Evolutionary conservation across 1,140 invertebrate genomes (phyloP).

Genomic region (Cepaea nemoralis): DNA sequence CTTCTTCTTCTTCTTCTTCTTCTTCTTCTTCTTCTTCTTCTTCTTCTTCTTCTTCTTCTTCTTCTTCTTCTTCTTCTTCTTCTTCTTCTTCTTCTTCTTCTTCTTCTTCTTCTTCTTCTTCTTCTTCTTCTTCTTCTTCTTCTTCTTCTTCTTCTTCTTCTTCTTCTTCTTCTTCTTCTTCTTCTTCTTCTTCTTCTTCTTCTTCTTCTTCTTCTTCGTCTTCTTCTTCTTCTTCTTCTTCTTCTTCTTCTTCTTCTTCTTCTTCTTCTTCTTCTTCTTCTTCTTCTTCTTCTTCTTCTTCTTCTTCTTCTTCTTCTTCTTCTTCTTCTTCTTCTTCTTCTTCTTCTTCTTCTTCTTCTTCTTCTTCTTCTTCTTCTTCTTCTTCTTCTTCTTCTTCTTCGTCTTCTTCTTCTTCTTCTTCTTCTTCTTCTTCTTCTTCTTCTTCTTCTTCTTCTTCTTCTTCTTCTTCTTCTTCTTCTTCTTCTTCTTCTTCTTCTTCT

Average conservation of each 20-base stretch:
- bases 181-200: too few species aligned
- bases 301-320: not conserved
- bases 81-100: not conserved
- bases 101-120: not conserved
- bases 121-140: not conserved
- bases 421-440: too few species aligned
- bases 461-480: too few species aligned
- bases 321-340: too few species aligned
- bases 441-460: too few species aligned
- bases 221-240: not conserved
- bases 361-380: too few species aligned
- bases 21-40: not conserved
- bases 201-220: too few species aligned
- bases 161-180: too few species aligned
- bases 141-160: not conserved
- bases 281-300: not conserved
- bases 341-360: too few species aligned
- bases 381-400: too few species aligned
- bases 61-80: not conserved
- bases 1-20: constrained; percentile 4
- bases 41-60: not conserved
- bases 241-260: not conserved
- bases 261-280: not conserved
- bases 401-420: too few species aligned
- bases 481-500: too few species aligned